Conservation (phyloP, 1,140 invertebrate species). For the Drosophila nebulosa region DNA sequence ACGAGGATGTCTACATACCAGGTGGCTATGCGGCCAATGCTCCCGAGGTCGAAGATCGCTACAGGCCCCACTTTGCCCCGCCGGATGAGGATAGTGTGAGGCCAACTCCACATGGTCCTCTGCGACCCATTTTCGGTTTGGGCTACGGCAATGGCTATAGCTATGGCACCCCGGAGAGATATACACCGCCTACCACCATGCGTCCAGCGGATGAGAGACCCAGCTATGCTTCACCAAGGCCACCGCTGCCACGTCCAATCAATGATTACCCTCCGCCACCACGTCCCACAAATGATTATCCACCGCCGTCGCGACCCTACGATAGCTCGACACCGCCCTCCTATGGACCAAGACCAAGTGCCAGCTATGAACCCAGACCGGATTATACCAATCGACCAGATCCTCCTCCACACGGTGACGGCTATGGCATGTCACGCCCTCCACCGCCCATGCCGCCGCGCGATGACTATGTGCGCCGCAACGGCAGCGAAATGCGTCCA, state of each 20-base stretch:
- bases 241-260: conserved; percentile 20
- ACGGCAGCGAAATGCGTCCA: conserved; percentile 59
- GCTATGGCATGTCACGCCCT: conserved; percentile 45
- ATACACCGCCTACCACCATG: conserved; percentile 57
- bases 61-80: conserved; percentile 50
- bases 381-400: conserved; percentile 75
- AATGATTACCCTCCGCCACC: conserved; percentile 35
- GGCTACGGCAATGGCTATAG: conserved; percentile 80
- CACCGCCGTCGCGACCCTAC: conserved; percentile 40
- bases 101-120: conserved; percentile 57
- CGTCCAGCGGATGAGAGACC: conserved; percentile 54
- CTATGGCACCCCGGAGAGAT: conserved; percentile 68
- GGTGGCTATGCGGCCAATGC: conserved; percentile 76
- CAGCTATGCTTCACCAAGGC: conserved; percentile 39
- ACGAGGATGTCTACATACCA: conserved; percentile 69
- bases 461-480: conserved; percentile 67
- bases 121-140: conserved; percentile 68
- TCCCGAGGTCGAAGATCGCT: conserved; percentile 67
- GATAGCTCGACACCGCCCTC: conserved; percentile 39
- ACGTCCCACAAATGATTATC: conserved; percentile 30
- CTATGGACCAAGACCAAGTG: conserved; percentile 50
- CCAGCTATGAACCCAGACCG: conserved; percentile 47
- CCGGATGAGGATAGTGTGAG: conserved; percentile 33
- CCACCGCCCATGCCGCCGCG: conserved; percentile 16
- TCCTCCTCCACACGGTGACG: conserved; percentile 41